Conservation (phyloP, 2,113 vertebrate genomes). For the Callithrix jacchus region DNA sequence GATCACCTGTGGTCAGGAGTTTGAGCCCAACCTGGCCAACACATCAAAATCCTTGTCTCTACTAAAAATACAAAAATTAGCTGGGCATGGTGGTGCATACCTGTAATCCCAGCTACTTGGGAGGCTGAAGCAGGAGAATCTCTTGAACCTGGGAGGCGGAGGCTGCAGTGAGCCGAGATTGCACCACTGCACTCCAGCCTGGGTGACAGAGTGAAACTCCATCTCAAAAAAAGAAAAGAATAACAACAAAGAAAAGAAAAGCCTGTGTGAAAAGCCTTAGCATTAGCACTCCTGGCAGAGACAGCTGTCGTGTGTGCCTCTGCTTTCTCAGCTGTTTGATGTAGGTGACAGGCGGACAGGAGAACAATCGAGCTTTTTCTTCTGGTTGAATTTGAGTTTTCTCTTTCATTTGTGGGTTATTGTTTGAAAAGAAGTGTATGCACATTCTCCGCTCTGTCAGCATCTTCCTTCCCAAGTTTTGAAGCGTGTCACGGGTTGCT, state of each 20-base stretch:
- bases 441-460: slow-evolving; percentile 65
- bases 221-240: too few species aligned
- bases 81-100: too few species aligned
- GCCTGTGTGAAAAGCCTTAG: not conserved
- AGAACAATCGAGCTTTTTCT: slow-evolving; percentile 69
- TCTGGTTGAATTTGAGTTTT: slow-evolving; percentile 71
- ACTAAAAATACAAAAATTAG: too few species aligned
- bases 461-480: slow-evolving; percentile 58
- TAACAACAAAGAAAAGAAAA: slow-evolving; percentile 39
- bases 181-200: too few species aligned
- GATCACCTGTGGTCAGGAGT: too few species aligned
- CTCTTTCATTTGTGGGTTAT: slow-evolving; percentile 69
- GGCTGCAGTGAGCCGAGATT: too few species aligned
- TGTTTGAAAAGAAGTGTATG: slow-evolving; percentile 61
- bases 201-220: too few species aligned
- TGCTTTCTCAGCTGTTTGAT: slow-evolving; percentile 59
- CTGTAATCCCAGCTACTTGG: too few species aligned
- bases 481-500: slow-evolving; percentile 65
- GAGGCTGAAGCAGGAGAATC: too few species aligned
- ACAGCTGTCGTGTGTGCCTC: slow-evolving; percentile 51
- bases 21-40: too few species aligned
- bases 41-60: too few species aligned
- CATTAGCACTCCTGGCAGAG: slow-evolving; percentile 36
- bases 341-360: slow-evolving; percentile 71
- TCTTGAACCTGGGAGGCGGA: too few species aligned